These are phyloP conservation scores for Desmophyllum pertusum DNA, from an alignment of 92 coral and sea anemone genomes.

Conservation along the genomic window DNA sequence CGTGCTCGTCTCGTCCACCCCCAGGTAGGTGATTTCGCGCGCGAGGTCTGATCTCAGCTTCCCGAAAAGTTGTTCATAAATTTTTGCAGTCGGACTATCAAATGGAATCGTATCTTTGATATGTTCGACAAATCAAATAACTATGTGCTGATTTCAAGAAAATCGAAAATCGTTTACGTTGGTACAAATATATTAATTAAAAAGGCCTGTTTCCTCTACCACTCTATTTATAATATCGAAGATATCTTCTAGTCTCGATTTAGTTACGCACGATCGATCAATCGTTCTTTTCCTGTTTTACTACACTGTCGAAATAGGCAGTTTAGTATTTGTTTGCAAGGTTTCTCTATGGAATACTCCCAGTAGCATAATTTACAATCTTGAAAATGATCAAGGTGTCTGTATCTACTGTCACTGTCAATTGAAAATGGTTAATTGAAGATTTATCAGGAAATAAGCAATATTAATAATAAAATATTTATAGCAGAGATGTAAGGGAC, in stretches of 20 bases:
- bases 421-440: no score
- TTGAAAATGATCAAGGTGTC: neutral
- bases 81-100: neutral
- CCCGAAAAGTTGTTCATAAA: neutral
- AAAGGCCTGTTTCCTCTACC: neutral
- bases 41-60: neutral
- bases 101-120: neutral
- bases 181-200: neutral
- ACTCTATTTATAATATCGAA: no score
- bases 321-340: neutral
- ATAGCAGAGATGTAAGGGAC: neutral
- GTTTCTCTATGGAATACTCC: neutral
- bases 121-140: neutral
- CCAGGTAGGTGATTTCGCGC: conserved; percentile 71
- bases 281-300: neutral
- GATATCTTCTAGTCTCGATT: no score
- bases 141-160: neutral
- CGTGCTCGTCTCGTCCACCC: conserved; percentile 79
- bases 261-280: no score
- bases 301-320: neutral
- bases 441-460: neutral
- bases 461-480: no score
- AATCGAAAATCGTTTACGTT: neutral
- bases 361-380: neutral
- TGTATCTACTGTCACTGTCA: no score